Base-by-base conservation (phyloP, 1,140 invertebrate species). In the Trachymyrmex cornetzi region DNA sequence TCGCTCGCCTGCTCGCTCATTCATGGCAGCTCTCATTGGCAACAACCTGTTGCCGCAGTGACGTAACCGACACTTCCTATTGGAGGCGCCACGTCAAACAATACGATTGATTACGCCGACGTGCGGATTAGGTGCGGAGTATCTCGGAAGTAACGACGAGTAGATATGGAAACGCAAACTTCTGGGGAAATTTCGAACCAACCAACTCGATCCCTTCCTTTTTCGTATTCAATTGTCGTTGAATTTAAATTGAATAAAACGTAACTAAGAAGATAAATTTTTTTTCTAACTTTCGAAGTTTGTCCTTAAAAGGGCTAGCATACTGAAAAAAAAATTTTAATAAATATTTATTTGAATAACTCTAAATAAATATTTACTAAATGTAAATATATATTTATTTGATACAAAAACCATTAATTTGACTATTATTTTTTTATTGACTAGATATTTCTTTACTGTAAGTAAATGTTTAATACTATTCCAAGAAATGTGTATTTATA, bases 11-110 rank as follows among this genome's bases (percentile, higher is more conserved):
- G 87, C 80, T 81, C 86, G 86, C 77, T 89, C 89, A 90, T 90
- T 90, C 89, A 89, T 87, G 80, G 53, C 55, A 81, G 88, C 79
- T 89, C 86, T 85, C 88, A 90, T 90, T 88, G 88, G 88, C 30
- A 89, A 88, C 89, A 90, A 90, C 89, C 89, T 90, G 88, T 90
- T 90, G 89, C 88, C 77, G 79, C 89, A 90, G 53, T 89, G 89
- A 86, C 88, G 89, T 90, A 90, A 79, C 77, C 72, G 66, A 24
- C 59, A 79, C 77, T 87, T 89, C 53, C 57, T 55, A 61, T 71
- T 72, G 19, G 9, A 64, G 74, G 48, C 44, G 59, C 19, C 74
- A 19, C 14, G 14, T 66, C 74, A 64, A 44, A 85, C 61, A 30
- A 19, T 22, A 30, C 57, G 55, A 44, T 24, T 63, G 55, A 61